Base-by-base conservation (phyloP, 2,797 vertebrate species). In the Etheostoma nigrum region DNA sequence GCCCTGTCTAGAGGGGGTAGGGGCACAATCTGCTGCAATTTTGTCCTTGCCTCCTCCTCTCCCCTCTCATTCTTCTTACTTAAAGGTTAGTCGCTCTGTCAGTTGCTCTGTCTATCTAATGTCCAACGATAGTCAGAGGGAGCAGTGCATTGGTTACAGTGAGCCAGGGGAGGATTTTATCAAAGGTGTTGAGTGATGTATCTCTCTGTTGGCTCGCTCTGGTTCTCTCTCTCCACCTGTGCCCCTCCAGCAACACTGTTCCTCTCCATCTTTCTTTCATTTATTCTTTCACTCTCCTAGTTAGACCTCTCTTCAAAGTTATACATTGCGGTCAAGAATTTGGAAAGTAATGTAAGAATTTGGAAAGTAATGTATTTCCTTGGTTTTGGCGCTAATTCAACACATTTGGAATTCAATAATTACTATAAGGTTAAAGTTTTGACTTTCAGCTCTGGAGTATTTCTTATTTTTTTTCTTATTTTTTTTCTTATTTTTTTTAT, bases 111-210 rank as follows among this genome's bases (percentile, higher is more conserved):
- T 65, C 57, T 60, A 15, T 86, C 36, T 47, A 36, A 73, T 57
- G 15, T 76, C 63, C 33, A 48, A 71, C 66, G 66, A 55, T 66
- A 65, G 25, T 18, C 13, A 23, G 59, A 59, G 23, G 70, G 58
- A 88, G 65, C 30, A 49, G 40, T 51, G 9, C 23, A 15, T 11
- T 44, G 66, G 70, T 70, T 69, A 48, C 30, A 44, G 44, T 58
- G 63, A 73, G 68, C 23, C 51, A 44, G 52, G 65, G 72, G 21
- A 65, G 51, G 79, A 65, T 76, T 85, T 88, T 81, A 84, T 81
- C 67, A 74, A 67, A 69, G 51, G 59, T 86, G 83, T 33, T 64
- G 79, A 89, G 68, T 72, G 72, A 91, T 62, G 49, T 14, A n/a
- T 82, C 57, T 67, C 61, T 67, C 19, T 65, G 67, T 74, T 68